These are phyloP conservation scores for Adelphocoris suturalis DNA, from an alignment of 2,888 invertebrate species.

Conservation along the genomic window DNA sequence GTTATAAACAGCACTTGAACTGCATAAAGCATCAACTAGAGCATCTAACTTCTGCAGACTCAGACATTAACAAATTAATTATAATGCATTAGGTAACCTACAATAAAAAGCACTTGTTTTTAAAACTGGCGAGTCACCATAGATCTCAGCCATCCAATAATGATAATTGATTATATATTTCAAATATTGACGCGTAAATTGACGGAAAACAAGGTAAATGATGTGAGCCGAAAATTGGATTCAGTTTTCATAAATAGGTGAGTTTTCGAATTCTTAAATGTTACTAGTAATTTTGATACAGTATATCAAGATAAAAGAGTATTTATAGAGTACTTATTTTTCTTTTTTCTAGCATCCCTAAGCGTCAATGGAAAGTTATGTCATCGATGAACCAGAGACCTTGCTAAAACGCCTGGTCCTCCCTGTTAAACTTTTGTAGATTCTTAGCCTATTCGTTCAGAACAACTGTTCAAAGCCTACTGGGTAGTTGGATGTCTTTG, in stretches of 20 bases:
- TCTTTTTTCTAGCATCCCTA: too few species aligned
- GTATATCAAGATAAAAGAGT: too few species aligned
- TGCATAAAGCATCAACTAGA: slow-evolving; percentile 11
- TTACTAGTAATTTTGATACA: too few species aligned
- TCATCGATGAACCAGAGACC: too few species aligned
- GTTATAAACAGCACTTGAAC: slow-evolving; percentile 5
- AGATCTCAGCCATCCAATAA: not conserved
- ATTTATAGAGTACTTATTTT: too few species aligned
- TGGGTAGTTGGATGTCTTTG: too few species aligned
- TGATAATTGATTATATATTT: slow-evolving; percentile 22
- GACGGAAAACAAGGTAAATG: not conserved
- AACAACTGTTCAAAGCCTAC: too few species aligned
- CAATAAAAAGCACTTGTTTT: slow-evolving; percentile 26
- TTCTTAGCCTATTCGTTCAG: too few species aligned
- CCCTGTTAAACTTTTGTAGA: too few species aligned
- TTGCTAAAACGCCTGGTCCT: too few species aligned
- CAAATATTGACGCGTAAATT: slow-evolving; percentile 16
- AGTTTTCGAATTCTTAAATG: not conserved
- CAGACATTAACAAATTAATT: not conserved
- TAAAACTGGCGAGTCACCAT: not conserved
- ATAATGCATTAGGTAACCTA: not conserved
- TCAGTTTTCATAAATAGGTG: not conserved
- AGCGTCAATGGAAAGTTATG: too few species aligned
- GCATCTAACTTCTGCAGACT: not conserved
- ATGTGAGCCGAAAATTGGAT: not conserved